Base-by-base conservation (phyloP, 2,888 invertebrate species). In the Lepidonotus clava region DNA sequence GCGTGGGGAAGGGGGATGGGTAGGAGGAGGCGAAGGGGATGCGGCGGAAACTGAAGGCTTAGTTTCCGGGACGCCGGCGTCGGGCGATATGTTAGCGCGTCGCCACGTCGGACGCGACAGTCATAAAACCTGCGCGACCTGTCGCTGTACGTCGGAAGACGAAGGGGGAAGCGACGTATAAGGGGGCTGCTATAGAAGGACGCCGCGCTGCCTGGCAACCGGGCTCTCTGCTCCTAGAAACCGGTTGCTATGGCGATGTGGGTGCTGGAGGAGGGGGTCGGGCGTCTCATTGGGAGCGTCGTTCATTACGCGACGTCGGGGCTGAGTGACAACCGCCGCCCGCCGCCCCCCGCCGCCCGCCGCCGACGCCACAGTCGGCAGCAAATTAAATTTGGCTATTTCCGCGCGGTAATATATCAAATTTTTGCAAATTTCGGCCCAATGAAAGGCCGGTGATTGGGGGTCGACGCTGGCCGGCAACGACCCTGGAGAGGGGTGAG, bases 371-470 rank as follows among this genome's bases (percentile, higher is more conserved):
- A 41, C 80, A 41, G 80, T 80, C 41, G 46, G 46, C 51, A 46
- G 32, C 80, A 80, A 80, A 80, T 80, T 80, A 80, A 80, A 80
- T 80, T 80, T 80, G 80, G 80, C 80, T 80, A 80, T 46, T 80
- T 80, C 80, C 80, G 80, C 80, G 11, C 80, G 46, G 80, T 80
- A 80, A 80, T 80, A 80, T 80, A 80, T 80, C 80, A 80, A 46
- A 80, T 80, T 80, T 80, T 80, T 80, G 80, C 80, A 80, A 80
- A 80, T 80, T 80, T 80, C 46, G 80, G 80, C 80, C 46, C 28
- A 51, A 32, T 80, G 80, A 80, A 80, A 80, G 80, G 80, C 24
- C 80, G 41, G 80, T 80, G 80, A 80, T 80, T 80, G 80, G 80
- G 80, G 80, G 41, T 71, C 71, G 71, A 38, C 14, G 6, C 5